phyloP scores from a whole-genome alignment of 1,140 invertebrate genomes.

The Charaxes varanes region DNA sequence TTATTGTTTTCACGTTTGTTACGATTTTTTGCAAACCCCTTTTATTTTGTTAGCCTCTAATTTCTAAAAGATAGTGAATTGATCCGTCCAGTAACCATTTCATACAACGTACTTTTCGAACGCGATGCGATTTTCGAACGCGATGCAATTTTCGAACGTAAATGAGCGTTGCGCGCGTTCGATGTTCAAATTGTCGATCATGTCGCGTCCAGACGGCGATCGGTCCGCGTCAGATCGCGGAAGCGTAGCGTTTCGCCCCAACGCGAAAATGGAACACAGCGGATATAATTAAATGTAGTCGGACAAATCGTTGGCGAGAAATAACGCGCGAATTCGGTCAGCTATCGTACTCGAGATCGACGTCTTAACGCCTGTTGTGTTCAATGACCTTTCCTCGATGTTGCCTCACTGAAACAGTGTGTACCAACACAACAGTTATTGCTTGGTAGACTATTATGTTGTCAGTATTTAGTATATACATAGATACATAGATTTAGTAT shows the following conservation, averaged over 20 bases:
- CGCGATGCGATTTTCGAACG: conserved; percentile 4
- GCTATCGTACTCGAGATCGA: conserved; percentile 17
- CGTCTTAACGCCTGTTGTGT: conserved; percentile 11
- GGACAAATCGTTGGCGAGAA: conserved; percentile 54
- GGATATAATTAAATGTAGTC: conserved; percentile 66
- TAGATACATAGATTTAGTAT: too few relatives aligned
- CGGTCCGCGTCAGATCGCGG: conserved; percentile 50
- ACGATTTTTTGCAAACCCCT: too few relatives aligned
- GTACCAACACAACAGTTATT: too few relatives aligned
- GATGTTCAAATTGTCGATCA: conserved; percentile 20
- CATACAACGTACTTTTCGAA: background rate
- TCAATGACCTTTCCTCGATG: conserved; percentile 9
- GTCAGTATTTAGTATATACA: too few relatives aligned
- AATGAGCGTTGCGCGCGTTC: conserved; percentile 8
- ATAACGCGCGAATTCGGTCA: conserved; percentile 56
- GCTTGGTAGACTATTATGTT: too few relatives aligned
- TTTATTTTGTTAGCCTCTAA: too few relatives aligned
- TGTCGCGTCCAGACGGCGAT: conserved; percentile 15
- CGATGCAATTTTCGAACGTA: conserved; percentile 5
- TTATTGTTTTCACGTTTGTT: too few relatives aligned
- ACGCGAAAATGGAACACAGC: conserved; percentile 64
- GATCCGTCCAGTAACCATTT: too few relatives aligned
- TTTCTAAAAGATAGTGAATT: too few relatives aligned
- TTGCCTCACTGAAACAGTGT: too few relatives aligned
- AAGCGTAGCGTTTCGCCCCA: conserved; percentile 50